These are phyloP conservation scores for Podiceps cristatus DNA, from an alignment of 2,113 vertebrate species.

Conservation along the genomic window DNA sequence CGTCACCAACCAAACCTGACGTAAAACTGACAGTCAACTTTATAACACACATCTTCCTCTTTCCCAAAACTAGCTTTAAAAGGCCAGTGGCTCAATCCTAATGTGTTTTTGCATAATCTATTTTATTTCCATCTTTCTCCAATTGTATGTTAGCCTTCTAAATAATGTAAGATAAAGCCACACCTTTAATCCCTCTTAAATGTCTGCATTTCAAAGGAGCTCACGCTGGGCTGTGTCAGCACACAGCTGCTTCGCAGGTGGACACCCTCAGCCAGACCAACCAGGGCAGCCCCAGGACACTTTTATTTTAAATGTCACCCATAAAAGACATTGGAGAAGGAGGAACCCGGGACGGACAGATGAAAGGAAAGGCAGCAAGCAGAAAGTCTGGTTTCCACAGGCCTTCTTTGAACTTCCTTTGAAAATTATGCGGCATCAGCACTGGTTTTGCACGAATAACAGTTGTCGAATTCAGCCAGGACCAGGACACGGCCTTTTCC, in stretches of 20 bases:
- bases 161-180: not conserved
- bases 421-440: not conserved
- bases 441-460: not conserved
- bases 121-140: not conserved
- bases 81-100: not conserved
- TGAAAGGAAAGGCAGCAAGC: not conserved
- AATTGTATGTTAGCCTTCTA: not conserved
- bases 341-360: not conserved
- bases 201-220: not conserved
- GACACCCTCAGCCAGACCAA: too few species aligned
- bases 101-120: not conserved
- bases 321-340: not conserved
- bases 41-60: accelerated
- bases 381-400: not conserved
- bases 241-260: accelerated
- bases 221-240: not conserved
- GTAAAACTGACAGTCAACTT: not conserved
- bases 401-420: not conserved
- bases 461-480: not conserved
- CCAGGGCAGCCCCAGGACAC: not conserved
- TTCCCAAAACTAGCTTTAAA: not conserved
- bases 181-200: not conserved
- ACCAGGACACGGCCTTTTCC: not conserved
- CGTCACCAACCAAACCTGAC: not conserved
- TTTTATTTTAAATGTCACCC: not conserved